Evolutionary conservation across 2,888 invertebrate genomes (phyloP), one percentile per base, ranked within the genome.

Genomic region (Lasioglossum villosulum): DNA sequence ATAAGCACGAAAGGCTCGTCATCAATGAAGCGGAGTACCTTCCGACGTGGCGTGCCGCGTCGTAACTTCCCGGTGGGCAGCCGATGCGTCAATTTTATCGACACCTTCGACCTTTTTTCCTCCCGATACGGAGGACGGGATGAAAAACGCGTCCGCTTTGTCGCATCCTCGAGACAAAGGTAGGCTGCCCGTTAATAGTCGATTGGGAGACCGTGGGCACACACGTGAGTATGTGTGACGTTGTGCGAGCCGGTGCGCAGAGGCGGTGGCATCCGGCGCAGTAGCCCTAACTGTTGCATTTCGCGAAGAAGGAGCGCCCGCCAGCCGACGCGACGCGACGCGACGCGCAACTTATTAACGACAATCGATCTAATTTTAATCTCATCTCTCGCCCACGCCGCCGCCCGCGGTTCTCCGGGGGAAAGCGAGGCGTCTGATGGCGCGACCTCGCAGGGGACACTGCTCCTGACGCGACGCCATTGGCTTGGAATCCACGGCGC

Each of bases 341-440:
- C 72, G 77, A 66, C 84, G 74, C 52, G 37, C 80, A 73, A 73
- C 75, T 89, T 89, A 90, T 90, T 90, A 90, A 89, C 88, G 88
- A 83, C 90, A 81, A 90, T 90, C 90, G 86, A 90, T 90, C 89
- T 90, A 90, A 89, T 90, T 89, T 90, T 90, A 89, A 89, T 88
- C 85, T 81, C 82, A 68, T 80, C 75, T 82, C 83, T 86, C 87
- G 86, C 88, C 87, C 87, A 89, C 88, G 80, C 75, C 48, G 74
- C 78, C 72, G 78, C 75, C 78, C 72, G 79, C 73, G 66, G 23
- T 63, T 81, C 79, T 78, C 66, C 19, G 71, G 80, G 78, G 71
- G 76, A 77, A 86, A 83, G 75, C 83, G 80, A 71, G 82, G 78
- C 84, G 87, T 89, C 88, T 86, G 87, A 86, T 83, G 90, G 90